Base-by-base conservation (phyloP, 2,113 vertebrate genomes). In the Hippolais icterina region DNA sequence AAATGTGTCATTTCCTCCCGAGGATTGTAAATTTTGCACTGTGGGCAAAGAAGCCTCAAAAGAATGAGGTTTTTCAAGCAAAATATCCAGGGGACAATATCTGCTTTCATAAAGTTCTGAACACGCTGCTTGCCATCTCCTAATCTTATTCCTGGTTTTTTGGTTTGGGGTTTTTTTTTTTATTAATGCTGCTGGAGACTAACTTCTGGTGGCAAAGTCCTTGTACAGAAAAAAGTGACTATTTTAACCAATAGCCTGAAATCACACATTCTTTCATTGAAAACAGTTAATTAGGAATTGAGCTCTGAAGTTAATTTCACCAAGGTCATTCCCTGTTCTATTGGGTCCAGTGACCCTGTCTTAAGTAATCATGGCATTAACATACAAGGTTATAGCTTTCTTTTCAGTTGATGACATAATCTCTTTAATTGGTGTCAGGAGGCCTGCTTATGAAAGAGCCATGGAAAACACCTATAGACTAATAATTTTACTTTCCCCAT, bases 391-490 rank as follows among this genome's bases (percentile, higher is more conserved):
- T 97, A 97, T 96, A 97, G 98, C 98, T 98, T 98, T 98, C 98
- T 98, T 98, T 98, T 99, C 98, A 98, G 97, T 91, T 98, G 98
- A 98, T 99, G 98, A 99, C 98, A 98, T 99, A 99, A 99, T 99
- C 99, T 99, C 98, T 99, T 98, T 99, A 99, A 99, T 99, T 99
- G 99, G 99, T 99, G 98, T 99, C 98, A 98, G 98, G 97, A 98
- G 98, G 98, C 97, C 98, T 97, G 97, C 97, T 97, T 98, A 96
- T 98, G 98, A 99, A 98, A 98, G 98, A 96, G 90, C 98, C 98
- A 86, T 94, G 96, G 98, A 98, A 98, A 99, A 98, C 98, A 98
- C 98, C 98, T 98, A 98, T 97, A 98, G 98, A 98, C 98, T 97
- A 97, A 97, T 98, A 97, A 98, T 98, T 98, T 98, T 98, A 97